phyloP scores from a whole-genome alignment of 1,140 invertebrate genomes.

The Drosophila sproati region DNA sequence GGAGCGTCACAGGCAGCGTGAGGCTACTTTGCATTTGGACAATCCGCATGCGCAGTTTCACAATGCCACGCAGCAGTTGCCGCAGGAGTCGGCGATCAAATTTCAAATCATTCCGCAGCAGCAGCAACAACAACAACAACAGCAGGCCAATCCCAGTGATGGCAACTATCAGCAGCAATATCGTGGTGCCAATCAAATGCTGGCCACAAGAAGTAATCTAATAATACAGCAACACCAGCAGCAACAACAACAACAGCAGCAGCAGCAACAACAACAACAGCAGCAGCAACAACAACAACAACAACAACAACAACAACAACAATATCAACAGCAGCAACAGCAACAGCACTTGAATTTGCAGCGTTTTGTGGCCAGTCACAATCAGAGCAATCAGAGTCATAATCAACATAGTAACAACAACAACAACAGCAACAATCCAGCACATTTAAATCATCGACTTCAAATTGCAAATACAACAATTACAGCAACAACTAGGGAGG shows the following conservation, averaged over 20 bases:
- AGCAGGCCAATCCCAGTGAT: conserved; percentile 54
- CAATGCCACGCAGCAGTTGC: conserved; percentile 73
- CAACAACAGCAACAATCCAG: conserved; percentile 46
- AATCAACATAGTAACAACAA: conserved; percentile 50
- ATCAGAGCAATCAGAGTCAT: conserved; percentile 57
- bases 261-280: conserved; percentile 64
- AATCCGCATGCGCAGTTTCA: conserved; percentile 67
- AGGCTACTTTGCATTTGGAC: conserved; percentile 55
- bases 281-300: conserved; percentile 54
- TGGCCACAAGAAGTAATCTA: conserved; percentile 75
- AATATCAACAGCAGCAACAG: conserved; percentile 51
- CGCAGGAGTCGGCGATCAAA: conserved; percentile 80
- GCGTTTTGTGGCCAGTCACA: conserved; percentile 72
- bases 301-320: conserved; percentile 63
- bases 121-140: conserved; percentile 67
- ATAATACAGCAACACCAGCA: conserved; percentile 74
- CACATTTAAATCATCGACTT: conserved; percentile 76
- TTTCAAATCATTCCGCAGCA: conserved; percentile 84
- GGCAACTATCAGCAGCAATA: conserved; percentile 75
- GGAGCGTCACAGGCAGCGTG: conserved; percentile 69
- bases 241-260: conserved; percentile 64
- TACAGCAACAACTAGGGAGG: conserved; percentile 70
- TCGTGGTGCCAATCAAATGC: conserved; percentile 71
- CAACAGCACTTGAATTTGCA: conserved; percentile 75
- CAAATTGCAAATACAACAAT: conserved; percentile 84